Percentiles rank a stretch among this genome's conserved stretches.
Evolutionary conservation across 2,797 vertebrate genomes (phyloP).

Genomic region (Gymnopithys bicolor): DNA sequence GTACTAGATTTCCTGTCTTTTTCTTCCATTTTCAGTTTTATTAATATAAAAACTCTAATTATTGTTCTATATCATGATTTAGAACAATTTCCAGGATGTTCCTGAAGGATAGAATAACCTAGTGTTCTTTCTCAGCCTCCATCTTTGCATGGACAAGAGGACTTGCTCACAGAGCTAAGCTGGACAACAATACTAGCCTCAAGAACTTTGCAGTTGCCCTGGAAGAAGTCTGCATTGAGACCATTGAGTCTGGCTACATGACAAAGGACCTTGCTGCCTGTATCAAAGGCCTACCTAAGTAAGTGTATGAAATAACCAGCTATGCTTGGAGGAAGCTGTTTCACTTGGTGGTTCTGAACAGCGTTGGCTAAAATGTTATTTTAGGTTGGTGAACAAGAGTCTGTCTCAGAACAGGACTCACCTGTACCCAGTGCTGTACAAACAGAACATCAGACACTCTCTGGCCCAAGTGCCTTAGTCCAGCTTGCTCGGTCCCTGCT

Average conservation of each 20-base stretch:
- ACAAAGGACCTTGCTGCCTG: slow-evolving; percentile 98
- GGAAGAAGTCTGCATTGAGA: slow-evolving; percentile 95
- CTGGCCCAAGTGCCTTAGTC: background rate
- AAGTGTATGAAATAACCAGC: slow-evolving; percentile 63
- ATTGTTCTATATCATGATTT: background rate
- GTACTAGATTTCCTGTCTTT: background rate
- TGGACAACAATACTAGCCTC: slow-evolving; percentile 90
- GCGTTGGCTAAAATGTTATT: background rate
- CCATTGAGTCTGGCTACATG: slow-evolving; percentile 97
- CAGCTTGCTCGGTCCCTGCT: background rate
- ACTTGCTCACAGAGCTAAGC: slow-evolving; percentile 90
- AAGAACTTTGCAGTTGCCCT: slow-evolving; percentile 85
- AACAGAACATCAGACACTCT: background rate
- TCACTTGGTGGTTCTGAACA: background rate
- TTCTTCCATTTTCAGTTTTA: background rate
- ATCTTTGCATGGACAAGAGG: slow-evolving; percentile 97
- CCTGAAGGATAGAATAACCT: background rate
- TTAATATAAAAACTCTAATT: background rate
- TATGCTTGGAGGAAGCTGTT: background rate
- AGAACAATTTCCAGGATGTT: background rate
- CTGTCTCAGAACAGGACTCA: background rate
- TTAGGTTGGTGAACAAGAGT: background rate
- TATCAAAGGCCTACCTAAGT: slow-evolving; percentile 94
- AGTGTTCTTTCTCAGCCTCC: slow-evolving; percentile 83
- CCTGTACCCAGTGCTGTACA: background rate